Evolutionary conservation across 2,113 vertebrate genomes (phyloP), one percentile per base, ranked within the genome.

Genomic region (Chloebia gouldiae): DNA sequence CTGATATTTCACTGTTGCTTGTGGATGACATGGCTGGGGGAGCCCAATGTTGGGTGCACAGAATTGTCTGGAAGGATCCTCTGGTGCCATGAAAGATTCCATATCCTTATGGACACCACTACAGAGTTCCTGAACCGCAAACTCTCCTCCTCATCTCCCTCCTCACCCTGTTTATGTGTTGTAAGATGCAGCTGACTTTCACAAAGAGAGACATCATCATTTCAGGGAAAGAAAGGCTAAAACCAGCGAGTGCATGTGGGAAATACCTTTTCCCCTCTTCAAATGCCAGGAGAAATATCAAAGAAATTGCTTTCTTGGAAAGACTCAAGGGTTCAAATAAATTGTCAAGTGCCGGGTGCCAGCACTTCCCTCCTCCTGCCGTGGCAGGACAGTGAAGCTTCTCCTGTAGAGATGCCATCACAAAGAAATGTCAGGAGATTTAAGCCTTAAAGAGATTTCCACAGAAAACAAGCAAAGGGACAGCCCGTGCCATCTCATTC

Each of bases 281-380:
- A 98, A 98, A 98, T 98, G 97, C 95, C 98, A 98, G 71, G 88
- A 96, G 96, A 97, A 98, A 98, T 97, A 97, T 94, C 97, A 98
- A 81, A 96, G 94, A 96, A 98, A 98, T 96, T 77, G 71, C 93
- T 97, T 97, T 93, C 94, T 86, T 93, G 96, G 91, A 97, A 98
- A 98, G 96, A 97, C 92, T 88, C 89, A 57, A 89, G 88, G 93
- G 97, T 97, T 97, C 84, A 63, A 90, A 97, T 87, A 96, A 97
- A 97, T 95, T 76, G 81, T 78, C 93, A 93, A 96, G 94, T 80
- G 96, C 82, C 49, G 80, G 93, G 96, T 57, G 39, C 76, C 84
- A 56, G 71, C 64, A 28, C 33, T 45, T 53, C 73, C 47, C 64
- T 86, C 72, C 72, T 4, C 6, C 69, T 53, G 8, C 51, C 2